phyloP scores from a whole-genome alignment of 2,888 invertebrate species.

The Cryptophagus acutangulus region DNA sequence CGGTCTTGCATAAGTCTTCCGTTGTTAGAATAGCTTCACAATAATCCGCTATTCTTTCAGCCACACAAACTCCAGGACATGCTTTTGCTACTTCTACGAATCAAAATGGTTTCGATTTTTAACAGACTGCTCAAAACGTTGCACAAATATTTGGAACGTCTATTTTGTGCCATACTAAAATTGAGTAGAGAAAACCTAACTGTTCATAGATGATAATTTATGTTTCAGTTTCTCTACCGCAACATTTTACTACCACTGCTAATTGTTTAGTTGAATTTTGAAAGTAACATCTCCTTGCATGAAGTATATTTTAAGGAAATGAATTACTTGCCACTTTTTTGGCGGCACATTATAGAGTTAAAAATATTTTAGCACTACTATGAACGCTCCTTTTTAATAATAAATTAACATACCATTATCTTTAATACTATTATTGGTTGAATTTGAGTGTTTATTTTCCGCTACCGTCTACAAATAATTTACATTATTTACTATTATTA shows the following conservation, averaged over 20 bases:
- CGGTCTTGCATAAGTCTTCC: conserved; percentile 66
- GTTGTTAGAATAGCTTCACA: conserved; percentile 79
- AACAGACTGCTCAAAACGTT: too few relatives aligned
- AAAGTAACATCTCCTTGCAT: too few relatives aligned
- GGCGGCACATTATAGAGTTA: too few relatives aligned
- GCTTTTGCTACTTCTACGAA: conserved; percentile 38
- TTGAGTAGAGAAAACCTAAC: too few relatives aligned
- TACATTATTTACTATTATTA: conserved; percentile 6
- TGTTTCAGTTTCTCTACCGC: too few relatives aligned
- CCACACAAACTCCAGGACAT: conserved; percentile 81
- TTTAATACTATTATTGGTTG: conserved; percentile 13
- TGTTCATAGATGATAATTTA: too few relatives aligned
- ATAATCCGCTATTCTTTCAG: conserved; percentile 74
- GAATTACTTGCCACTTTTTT: too few relatives aligned
- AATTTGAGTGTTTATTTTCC: conserved; percentile 21
- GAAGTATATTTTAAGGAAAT: too few relatives aligned
- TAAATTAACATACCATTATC: conserved; percentile 13
- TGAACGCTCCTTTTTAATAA: background rate
- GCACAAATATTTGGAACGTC: too few relatives aligned
- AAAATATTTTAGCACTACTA: background rate
- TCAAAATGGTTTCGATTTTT: conserved; percentile 6
- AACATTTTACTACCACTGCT: too few relatives aligned
- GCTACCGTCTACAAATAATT: conserved; percentile 27
- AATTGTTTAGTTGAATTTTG: too few relatives aligned
- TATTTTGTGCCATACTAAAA: too few relatives aligned